Evolutionary conservation across 1,140 invertebrate genomes (phyloP).

Genomic region (Neodiprion pinetum): DNA sequence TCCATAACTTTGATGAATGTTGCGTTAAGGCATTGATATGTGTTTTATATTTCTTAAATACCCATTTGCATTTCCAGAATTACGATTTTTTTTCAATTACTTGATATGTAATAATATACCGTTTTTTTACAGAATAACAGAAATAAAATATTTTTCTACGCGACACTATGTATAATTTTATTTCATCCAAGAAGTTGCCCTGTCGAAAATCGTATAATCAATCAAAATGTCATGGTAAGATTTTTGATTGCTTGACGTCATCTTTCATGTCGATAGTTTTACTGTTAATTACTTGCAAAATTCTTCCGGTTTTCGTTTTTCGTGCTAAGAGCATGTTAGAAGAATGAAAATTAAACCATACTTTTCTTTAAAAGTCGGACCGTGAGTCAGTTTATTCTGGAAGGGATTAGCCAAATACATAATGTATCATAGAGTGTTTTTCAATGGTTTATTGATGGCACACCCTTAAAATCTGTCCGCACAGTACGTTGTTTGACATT

Average conservation of each 20-base stretch:
- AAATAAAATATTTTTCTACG: constrained; percentile 36
- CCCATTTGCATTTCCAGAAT: constrained; percentile 2
- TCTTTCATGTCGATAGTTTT: not conserved
- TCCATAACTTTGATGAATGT: not conserved
- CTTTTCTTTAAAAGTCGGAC: too few species aligned
- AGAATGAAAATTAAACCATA: not conserved
- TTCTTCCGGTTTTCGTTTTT: not conserved
- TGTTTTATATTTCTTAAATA: not conserved
- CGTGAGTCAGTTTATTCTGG: constrained; percentile 10
- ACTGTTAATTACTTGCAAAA: not conserved
- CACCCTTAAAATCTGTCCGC: constrained; percentile 57
- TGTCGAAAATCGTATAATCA: too few species aligned
- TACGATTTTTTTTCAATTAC: not conserved
- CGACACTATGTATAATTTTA: not conserved
- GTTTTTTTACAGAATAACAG: not conserved
- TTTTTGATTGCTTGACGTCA: too few species aligned
- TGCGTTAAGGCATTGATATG: not conserved
- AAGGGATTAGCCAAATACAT: constrained; percentile 24
- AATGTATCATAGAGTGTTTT: constrained; percentile 32
- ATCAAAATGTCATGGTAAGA: too few species aligned
- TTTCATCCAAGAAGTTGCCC: too few species aligned
- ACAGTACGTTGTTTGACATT: constrained; percentile 25
- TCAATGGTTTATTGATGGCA: constrained; percentile 57
- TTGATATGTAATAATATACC: not conserved
- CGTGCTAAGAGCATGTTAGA: not conserved